These are phyloP conservation scores for Anisognathus igniventris DNA, from an alignment of 2,797 vertebrate genomes.

Conservation along the genomic window DNA sequence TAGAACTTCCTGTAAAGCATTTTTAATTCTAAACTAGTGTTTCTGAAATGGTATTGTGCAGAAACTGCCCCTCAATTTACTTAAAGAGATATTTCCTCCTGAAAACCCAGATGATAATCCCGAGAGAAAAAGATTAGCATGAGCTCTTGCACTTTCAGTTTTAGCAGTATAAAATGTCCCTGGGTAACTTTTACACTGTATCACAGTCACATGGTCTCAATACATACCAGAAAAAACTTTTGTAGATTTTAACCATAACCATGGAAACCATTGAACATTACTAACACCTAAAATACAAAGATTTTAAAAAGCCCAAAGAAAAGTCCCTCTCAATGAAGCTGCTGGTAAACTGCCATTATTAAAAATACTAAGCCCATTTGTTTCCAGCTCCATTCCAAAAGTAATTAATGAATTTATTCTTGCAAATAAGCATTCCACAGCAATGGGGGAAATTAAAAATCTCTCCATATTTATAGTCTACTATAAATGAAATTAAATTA, in stretches of 20 bases:
- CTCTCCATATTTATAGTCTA: background rate
- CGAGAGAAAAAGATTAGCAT: conserved; percentile 5
- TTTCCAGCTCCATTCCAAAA: background rate
- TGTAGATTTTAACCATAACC: conserved; percentile 3
- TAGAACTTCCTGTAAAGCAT: background rate
- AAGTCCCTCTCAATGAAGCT: conserved; percentile 33
- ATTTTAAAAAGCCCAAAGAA: conserved; percentile 4
- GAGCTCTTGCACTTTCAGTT: conserved; percentile 9
- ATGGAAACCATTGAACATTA: conserved; percentile 15
- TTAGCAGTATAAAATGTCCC: conserved; percentile 44
- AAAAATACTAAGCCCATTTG: conserved; percentile 14
- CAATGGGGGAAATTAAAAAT: conserved; percentile 3
- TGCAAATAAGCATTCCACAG: conserved; percentile 24
- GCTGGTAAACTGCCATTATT: conserved; percentile 18
- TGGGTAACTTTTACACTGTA: conserved; percentile 31
- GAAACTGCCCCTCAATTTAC: background rate
- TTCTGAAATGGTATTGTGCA: background rate
- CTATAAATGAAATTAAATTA: conserved; percentile 37
- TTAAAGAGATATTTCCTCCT: background rate
- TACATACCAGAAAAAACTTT: background rate
- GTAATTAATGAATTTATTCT: conserved; percentile 18
- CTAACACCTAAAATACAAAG: conserved; percentile 50
- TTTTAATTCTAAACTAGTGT: background rate
- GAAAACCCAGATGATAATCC: conserved; percentile 18
- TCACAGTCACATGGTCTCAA: conserved; percentile 75